Evolutionary conservation across 2,888 invertebrate species (phyloP).

Genomic region (Rotaria sp.): DNA sequence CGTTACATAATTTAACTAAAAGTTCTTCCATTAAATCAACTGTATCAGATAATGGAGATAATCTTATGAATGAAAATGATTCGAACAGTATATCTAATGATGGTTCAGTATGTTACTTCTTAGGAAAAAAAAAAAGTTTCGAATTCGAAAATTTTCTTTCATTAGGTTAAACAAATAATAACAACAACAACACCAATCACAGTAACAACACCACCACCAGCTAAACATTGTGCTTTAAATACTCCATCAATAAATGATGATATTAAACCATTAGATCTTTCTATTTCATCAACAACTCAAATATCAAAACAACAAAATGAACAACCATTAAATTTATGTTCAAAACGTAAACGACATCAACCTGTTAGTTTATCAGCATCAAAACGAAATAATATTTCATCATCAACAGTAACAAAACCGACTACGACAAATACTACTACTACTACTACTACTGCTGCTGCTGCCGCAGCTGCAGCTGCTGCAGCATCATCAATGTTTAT

Average conservation of each 20-base stretch:
- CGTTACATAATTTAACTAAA: neutral
- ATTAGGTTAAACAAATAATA: neutral
- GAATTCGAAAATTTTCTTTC: neutral
- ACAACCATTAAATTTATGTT: neutral
- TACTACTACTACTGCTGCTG: neutral
- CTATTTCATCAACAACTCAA: neutral
- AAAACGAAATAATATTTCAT: neutral
- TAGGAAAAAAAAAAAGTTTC: neutral
- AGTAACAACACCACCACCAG: neutral
- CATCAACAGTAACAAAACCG: neutral
- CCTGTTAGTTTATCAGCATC: neutral
- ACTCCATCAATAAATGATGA: neutral
- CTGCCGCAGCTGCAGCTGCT: neutral
- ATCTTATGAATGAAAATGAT: neutral
- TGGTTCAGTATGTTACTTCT: neutral
- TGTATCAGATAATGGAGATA: neutral
- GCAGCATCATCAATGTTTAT: neutral
- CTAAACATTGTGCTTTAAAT: neutral
- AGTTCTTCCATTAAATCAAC: neutral
- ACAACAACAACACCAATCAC: neutral
- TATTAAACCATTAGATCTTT: neutral
- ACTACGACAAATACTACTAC: neutral
- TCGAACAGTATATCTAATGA: neutral
- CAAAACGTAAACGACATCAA: neutral
- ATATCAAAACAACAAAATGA: neutral